These are phyloP conservation scores for Dorcus parallelipipedus DNA, from an alignment of 2,888 invertebrate genomes.

Conservation along the genomic window DNA sequence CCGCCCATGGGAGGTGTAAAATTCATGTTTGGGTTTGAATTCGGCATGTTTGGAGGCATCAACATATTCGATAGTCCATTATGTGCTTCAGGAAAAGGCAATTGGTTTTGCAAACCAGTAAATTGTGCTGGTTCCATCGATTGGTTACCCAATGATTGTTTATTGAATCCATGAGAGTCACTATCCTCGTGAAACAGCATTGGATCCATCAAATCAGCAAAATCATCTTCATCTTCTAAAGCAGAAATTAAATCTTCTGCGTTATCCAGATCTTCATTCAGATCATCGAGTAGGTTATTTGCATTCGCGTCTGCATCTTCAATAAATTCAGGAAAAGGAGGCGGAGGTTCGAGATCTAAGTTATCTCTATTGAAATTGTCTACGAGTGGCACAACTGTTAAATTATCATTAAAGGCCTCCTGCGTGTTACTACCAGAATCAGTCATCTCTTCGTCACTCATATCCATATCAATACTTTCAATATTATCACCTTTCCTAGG, in stretches of 20 bases:
- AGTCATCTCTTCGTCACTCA: constrained; percentile 71
- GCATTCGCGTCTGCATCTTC: constrained; percentile 41
- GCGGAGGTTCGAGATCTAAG: constrained; percentile 35
- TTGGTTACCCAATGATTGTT: too few relatives aligned
- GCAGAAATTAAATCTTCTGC: constrained; percentile 10
- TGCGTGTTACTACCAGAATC: constrained; percentile 33
- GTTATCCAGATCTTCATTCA: constrained; percentile 38
- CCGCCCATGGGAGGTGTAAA: not conserved
- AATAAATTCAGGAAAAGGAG: constrained; percentile 45
- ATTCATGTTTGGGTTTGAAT: too few relatives aligned
- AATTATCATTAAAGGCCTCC: constrained; percentile 13
- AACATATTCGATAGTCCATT: too few relatives aligned
- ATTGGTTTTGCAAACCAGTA: too few relatives aligned
- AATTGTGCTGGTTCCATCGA: too few relatives aligned
- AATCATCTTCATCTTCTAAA: constrained; percentile 9
- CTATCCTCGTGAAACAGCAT: too few relatives aligned
- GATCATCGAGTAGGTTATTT: constrained; percentile 42
- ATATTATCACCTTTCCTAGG: constrained; percentile 60
- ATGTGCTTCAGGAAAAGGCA: too few relatives aligned
- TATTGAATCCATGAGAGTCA: too few relatives aligned
- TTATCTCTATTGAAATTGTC: constrained; percentile 17
- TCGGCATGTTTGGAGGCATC: too few relatives aligned
- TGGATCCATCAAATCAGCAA: not conserved
- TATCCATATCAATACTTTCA: constrained; percentile 81
- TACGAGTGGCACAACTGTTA: constrained; percentile 12